Evolutionary conservation across 2,113 vertebrate species (phyloP).

Genomic region (Chelonoidis abingdonii): DNA sequence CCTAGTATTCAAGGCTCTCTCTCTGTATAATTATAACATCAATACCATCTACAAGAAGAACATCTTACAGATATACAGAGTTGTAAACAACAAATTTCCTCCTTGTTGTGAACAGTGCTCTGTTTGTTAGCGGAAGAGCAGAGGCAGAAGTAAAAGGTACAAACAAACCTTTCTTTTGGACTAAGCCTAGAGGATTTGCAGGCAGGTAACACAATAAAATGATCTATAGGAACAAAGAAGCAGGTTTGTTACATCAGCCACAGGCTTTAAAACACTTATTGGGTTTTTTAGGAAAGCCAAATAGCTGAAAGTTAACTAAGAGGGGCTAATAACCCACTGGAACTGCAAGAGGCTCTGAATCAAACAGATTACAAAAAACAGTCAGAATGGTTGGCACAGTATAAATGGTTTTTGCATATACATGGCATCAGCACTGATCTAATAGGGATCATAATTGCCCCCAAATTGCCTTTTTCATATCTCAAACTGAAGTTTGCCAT

Average conservation of each 20-base stretch:
- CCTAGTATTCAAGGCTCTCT: fast-evolving
- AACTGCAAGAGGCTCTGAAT: not conserved
- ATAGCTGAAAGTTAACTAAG: not conserved
- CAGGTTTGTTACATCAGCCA: not conserved
- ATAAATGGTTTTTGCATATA: not conserved
- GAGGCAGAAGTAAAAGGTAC: not conserved
- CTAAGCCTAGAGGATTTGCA: not conserved
- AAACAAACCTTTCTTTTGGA: not conserved
- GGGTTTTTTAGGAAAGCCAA: not conserved
- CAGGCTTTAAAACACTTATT: not conserved
- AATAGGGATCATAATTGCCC: not conserved
- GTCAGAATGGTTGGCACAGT: too few species aligned
- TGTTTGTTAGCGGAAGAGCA: not conserved
- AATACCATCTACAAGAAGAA: not conserved
- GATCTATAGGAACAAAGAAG: not conserved
- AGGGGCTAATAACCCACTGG: not conserved
- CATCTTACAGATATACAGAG: not conserved
- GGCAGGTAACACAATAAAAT: not conserved
- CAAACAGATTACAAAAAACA: not conserved
- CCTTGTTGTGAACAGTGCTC: not conserved
- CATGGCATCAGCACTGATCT: not conserved
- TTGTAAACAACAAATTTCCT: not conserved
- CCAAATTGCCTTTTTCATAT: not conserved
- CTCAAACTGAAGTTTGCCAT: not conserved
- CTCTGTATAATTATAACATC: not conserved